Evolutionary conservation across 2,113 vertebrate genomes (phyloP).

Genomic region (Ceyx cyanopectus): DNA sequence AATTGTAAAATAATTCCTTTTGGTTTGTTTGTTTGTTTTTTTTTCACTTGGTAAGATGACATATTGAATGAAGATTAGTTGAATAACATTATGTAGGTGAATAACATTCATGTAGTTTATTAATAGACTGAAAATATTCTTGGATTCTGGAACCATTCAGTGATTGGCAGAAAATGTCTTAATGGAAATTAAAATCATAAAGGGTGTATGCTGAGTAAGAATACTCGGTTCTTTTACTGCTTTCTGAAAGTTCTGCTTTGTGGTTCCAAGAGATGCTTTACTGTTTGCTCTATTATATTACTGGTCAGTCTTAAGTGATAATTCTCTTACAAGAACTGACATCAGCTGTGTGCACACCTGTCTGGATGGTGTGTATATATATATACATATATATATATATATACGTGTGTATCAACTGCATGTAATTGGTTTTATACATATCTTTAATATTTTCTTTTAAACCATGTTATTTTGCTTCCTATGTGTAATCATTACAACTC

Average conservation of each 20-base stretch:
- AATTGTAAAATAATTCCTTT: not conserved
- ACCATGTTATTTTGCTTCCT: not conserved
- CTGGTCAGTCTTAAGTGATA: not conserved
- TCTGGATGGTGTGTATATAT: not conserved
- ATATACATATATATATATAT: no score
- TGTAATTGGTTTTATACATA: no score
- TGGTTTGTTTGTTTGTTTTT: not conserved
- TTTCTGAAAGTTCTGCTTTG: not conserved
- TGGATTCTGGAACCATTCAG: conserved; percentile 45
- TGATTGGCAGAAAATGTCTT: conserved; percentile 38
- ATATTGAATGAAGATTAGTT: not conserved
- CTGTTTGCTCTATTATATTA: not conserved
- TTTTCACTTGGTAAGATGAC: not conserved
- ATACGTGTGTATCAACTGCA: not conserved
- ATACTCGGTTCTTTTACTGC: not conserved
- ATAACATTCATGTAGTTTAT: conserved; percentile 18
- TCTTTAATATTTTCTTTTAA: not conserved
- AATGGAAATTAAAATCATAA: conserved; percentile 27
- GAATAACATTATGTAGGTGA: conserved; percentile 61
- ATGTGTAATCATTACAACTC: not conserved
- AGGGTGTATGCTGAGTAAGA: not conserved
- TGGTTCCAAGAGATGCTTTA: not conserved
- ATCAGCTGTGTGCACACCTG: not conserved
- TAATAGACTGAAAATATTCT: conserved; percentile 68
- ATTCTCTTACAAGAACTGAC: not conserved